Base-by-base conservation (phyloP, 2,113 vertebrate species). In the Notiomystis cincta region DNA sequence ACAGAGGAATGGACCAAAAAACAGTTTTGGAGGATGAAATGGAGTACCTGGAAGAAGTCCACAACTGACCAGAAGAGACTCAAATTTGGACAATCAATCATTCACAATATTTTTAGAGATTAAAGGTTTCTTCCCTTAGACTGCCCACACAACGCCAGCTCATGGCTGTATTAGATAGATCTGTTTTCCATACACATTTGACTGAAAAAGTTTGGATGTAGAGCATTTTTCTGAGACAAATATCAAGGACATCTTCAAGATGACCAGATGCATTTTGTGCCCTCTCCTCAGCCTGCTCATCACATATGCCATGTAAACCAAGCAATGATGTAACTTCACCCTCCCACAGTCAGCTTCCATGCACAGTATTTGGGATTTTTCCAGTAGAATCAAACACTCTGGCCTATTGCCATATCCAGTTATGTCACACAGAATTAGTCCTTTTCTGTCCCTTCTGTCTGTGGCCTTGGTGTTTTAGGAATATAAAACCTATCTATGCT, bases 381-480 rank as follows among this genome's bases (percentile, higher is more conserved):
- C 57, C 84, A 96, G 70, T 7, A 69, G 20, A 94, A 82, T 69
- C 65, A 76, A 94, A 57, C 37, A 87, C 13, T 42, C 76, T 87
- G 66, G 70, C 65, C 44, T 69, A 33, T 7, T 89, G 73, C 89
- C 87, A 79, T 30, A 72, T 71, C 61, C 44, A 92, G 40, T 91
- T 89, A 89, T 60, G 37, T 87, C 45, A 87, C 58, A 54, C 5
- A 84, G 69, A 86, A 89, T 70, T 54, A 91, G 66, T 42, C 83
- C 73, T 58, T 94, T 95, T 91, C 84, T 91, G 70, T 87, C 62
- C 84, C 65, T 93, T 93, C 81, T 93, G 73, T 61, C 76, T 79
- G 87, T 85, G 91, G 40, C 66, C 62, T 72, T 10, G 48, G 42
- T 85, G 84, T 65, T 82, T 79, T 13, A 93, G 62, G 54, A 93